phyloP scores from a whole-genome alignment of 2,113 vertebrate species.

The Pan paniscus region DNA sequence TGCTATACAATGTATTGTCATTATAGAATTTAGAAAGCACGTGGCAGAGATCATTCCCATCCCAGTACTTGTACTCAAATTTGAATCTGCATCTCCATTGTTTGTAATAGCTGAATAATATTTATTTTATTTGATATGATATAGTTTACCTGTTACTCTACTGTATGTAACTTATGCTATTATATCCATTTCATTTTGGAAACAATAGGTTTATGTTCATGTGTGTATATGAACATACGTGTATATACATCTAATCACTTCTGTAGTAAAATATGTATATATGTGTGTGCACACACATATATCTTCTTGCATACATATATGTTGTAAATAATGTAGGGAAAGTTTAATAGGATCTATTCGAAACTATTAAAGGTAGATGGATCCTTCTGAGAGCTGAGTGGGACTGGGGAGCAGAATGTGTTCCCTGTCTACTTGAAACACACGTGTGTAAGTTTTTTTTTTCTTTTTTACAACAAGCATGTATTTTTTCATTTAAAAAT shows the following conservation, averaged over 20 bases:
- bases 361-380: background rate
- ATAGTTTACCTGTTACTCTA: background rate
- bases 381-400: background rate
- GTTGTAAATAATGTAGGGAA: background rate
- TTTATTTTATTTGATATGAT: background rate
- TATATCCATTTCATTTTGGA: background rate
- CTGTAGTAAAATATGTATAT: background rate
- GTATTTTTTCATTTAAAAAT: background rate
- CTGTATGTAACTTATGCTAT: background rate
- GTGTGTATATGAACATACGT: background rate
- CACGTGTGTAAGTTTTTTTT: background rate
- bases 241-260: background rate
- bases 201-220: background rate
- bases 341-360: background rate
- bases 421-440: background rate
- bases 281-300: background rate
- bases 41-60: background rate
- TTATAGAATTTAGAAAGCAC: constrained; percentile 2
- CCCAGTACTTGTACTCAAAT: background rate
- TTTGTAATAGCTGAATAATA: background rate
- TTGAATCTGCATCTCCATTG: background rate
- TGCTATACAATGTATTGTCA: background rate
- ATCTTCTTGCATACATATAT: background rate
- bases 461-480: background rate
- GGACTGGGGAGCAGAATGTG: background rate